These are phyloP conservation scores for Bryconaethiops microstoma DNA, from an alignment of 2,797 vertebrate genomes.

Conservation along the genomic window DNA sequence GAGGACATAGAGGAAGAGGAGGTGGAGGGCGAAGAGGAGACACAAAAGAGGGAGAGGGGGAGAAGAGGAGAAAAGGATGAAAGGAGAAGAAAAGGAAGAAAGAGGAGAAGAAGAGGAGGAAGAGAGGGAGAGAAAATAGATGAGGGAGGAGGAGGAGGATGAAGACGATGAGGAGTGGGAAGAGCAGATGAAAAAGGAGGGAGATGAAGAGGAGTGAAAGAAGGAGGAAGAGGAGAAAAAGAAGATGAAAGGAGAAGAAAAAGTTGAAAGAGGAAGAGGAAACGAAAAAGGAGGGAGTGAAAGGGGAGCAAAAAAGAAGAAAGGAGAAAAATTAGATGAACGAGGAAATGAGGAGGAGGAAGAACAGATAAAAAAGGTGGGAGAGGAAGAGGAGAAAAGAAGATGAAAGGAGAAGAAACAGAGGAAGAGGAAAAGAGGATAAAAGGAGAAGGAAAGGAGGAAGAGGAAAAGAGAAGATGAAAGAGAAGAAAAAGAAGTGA, in stretches of 20 bases:
- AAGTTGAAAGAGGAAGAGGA: not conserved
- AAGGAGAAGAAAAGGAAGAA: not conserved
- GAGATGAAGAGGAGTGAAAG: not conserved
- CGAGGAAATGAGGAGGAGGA: not conserved
- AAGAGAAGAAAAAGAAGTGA: too few species aligned
- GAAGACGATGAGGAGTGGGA: not conserved
- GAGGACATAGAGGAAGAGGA: not conserved
- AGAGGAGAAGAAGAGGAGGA: not conserved
- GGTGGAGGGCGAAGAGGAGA: not conserved
- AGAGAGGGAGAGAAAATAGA: not conserved
- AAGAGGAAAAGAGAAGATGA: too few species aligned
- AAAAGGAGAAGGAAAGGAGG: too few species aligned
- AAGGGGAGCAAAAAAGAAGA: not conserved
- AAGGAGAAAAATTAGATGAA: not conserved
- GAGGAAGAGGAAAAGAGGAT: too few species aligned
- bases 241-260: not conserved
- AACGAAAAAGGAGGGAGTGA: not conserved
- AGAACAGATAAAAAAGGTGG: too few species aligned
- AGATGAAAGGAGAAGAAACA: too few species aligned
- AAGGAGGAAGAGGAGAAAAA: not conserved
- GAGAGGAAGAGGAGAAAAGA: too few species aligned
- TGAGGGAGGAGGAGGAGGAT: not conserved
- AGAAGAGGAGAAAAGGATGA: not conserved
- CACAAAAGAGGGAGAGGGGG: not conserved
- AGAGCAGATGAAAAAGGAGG: not conserved